These are phyloP conservation scores for Cephus nigrinus DNA, from an alignment of 2,888 invertebrate genomes.

Conservation along the genomic window DNA sequence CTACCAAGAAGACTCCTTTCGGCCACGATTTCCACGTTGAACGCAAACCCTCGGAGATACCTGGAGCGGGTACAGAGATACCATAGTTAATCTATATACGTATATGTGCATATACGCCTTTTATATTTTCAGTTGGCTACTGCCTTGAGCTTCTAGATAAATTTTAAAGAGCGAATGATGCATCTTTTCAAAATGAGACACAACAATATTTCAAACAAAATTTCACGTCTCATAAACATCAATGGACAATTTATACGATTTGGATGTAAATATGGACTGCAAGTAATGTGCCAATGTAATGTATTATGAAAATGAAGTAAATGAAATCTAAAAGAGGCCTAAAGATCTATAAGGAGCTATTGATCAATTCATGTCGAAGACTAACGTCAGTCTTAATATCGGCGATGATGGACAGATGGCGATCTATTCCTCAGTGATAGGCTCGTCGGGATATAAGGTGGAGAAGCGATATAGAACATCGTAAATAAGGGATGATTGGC, in stretches of 20 bases:
- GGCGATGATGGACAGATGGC: background rate
- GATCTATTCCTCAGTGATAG: background rate
- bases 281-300: background rate
- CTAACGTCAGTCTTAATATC: too few species aligned
- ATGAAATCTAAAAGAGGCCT: background rate
- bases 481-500: background rate
- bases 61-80: background rate
- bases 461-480: background rate
- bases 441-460: background rate
- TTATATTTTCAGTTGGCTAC: background rate
- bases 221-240: background rate
- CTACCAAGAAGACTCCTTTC: background rate
- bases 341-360: background rate
- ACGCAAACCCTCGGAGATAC: slow-evolving; percentile 6
- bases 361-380: background rate
- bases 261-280: background rate
- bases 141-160: background rate
- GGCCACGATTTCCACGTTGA: slow-evolving; percentile 27
- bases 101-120: background rate
- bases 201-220: background rate
- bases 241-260: too few species aligned
- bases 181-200: background rate
- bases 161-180: background rate
- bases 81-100: background rate
- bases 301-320: background rate